Evolutionary conservation across 2,113 vertebrate genomes (phyloP), one percentile per base, ranked within the genome.

Genomic region (Rhea pennata): DNA sequence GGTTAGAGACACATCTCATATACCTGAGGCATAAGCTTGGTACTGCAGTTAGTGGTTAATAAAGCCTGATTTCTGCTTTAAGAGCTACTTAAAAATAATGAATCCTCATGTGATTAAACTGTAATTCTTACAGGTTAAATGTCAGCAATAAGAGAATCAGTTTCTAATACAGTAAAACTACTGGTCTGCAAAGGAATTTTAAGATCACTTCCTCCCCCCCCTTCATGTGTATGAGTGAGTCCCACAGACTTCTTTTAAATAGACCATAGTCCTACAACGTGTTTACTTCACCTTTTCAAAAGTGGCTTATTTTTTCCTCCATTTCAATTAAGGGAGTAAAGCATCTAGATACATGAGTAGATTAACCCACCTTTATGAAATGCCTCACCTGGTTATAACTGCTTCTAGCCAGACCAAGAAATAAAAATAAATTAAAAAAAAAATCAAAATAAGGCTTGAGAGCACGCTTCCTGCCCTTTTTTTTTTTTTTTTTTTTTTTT

Each of bases 1-100:
- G 39, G 39, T 89, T 61, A 77, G 39, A 31, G 54, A 5, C 17
- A 58, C 31, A 12, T 73, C 62, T 79, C 5, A 15, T 17, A 12
- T 0, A 9, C 9, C 10, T 16, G 5, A 71, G 36, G 23, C 54
- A 67, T 53, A 56, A n/a, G 11, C 64, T 86, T 1, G 0, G 24
- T n/a, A 40, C 48, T 69, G 24, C 53, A 23, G 29, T 59, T 75
- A 82, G 51, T 10, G 3, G 56, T 31, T 83, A 90, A 36, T 40
- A 65, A 84, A 76, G 16, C 6, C 10, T 9, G 8, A 5, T 39
- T 46, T 72, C 71, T 78, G 83, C 10, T 48, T 69, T 50, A 92
- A 73, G 51, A 66, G 39, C 12, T 54, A 23, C 23, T 74, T 77
- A 9, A 78, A 93, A 93, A 42, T 56, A 77, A 66, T 4, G 31